Evolutionary conservation across 1,140 invertebrate species (phyloP).

Genomic region (Aphaenogaster rudis): DNA sequence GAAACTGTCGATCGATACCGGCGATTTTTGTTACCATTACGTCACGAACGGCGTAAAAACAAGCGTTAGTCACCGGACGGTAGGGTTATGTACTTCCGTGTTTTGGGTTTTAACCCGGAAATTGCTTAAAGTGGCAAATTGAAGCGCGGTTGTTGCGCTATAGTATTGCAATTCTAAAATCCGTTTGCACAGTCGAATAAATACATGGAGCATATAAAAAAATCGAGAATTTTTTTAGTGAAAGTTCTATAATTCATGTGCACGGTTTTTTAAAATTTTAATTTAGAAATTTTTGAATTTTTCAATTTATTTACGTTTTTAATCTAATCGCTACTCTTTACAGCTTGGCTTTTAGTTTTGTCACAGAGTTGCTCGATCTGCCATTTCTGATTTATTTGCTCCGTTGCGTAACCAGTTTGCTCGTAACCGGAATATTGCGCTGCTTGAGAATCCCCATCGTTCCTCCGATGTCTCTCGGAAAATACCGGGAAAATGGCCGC

Average conservation of each 20-base stretch:
- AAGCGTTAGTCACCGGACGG: constrained; percentile 12
- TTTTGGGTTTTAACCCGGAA: constrained; percentile 33
- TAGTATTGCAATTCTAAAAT: constrained; percentile 6
- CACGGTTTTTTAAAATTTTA: not conserved
- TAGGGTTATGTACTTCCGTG: constrained; percentile 24
- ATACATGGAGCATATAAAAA: not conserved
- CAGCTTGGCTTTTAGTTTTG: not conserved
- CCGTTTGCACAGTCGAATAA: not conserved
- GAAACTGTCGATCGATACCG: constrained; percentile 57
- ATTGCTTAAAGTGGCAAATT: constrained; percentile 47
- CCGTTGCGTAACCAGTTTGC: constrained; percentile 27
- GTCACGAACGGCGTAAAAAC: constrained; percentile 21
- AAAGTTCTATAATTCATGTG: not conserved
- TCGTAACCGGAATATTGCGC: constrained; percentile 17
- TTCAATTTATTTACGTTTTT: not conserved
- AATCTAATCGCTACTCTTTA: too few species aligned
- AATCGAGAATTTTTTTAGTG: not conserved
- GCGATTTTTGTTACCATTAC: constrained; percentile 56
- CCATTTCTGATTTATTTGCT: constrained; percentile 30
- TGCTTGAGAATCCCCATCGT: not conserved
- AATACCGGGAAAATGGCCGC: constrained; percentile 18
- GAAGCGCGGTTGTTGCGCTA: not conserved
- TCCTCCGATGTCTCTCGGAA: not conserved
- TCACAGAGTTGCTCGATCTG: not conserved
- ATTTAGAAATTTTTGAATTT: not conserved